Conservation (phyloP, 1,140 invertebrate genomes). For the Tachypleus tridentatus region DNA sequence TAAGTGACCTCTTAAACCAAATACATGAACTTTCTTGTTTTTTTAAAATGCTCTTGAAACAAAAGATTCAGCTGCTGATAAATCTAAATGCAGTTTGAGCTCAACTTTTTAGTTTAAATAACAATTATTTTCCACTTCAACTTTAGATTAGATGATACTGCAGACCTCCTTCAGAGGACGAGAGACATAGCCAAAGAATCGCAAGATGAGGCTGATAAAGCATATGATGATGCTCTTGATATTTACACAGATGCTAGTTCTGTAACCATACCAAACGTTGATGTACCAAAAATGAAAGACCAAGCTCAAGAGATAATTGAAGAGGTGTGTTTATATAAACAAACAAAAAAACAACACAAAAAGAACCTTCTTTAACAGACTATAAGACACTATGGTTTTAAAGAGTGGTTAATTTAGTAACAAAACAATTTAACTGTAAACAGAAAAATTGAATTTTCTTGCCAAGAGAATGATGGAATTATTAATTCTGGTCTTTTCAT, state of each 20-base stretch:
- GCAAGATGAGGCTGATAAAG: conserved; percentile 51
- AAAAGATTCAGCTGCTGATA: too few species aligned
- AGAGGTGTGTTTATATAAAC: conserved; percentile 22
- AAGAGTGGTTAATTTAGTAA: too few species aligned
- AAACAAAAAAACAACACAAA: background rate
- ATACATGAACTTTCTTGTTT: too few species aligned
- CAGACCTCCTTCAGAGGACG: conserved; percentile 33
- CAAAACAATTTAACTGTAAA: too few species aligned
- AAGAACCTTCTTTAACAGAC: background rate
- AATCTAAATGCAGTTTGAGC: too few species aligned
- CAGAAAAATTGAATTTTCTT: too few species aligned
- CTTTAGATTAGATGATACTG: conserved; percentile 2
- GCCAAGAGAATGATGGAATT: too few species aligned
- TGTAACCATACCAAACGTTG: conserved; percentile 56
- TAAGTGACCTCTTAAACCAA: too few species aligned
- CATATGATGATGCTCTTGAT: conserved; percentile 64
- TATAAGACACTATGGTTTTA: too few species aligned
- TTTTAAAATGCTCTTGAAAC: too few species aligned
- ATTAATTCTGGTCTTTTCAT: too few species aligned
- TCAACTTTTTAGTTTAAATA: too few species aligned
- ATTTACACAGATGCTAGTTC: conserved; percentile 61
- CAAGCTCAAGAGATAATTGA: conserved; percentile 40
- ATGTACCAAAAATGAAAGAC: conserved; percentile 52
- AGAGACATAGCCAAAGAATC: conserved; percentile 55
- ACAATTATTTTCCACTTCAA: background rate